Percentiles rank a stretch among this genome's conserved stretches.
Conservation (phyloP, 2,113 vertebrate genomes). For the Accipiter cooperii region DNA sequence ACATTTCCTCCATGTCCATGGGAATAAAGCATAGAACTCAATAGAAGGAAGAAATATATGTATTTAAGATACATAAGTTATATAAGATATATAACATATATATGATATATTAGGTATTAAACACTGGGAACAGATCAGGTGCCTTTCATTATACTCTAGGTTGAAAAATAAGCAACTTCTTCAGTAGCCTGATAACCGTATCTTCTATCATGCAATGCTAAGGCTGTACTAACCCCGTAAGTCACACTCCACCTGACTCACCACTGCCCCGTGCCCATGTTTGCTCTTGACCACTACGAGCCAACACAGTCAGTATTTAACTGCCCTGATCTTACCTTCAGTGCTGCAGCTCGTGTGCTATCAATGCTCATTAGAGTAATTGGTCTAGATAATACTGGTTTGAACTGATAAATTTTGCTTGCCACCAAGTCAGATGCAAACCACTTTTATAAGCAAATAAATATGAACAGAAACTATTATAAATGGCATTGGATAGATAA, state of each 20-base stretch:
- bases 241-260: background rate
- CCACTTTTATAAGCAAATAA: background rate
- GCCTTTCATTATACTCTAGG: background rate
- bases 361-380: background rate
- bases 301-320: background rate
- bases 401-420: background rate
- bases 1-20: background rate
- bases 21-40: background rate
- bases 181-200: too few species aligned
- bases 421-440: background rate
- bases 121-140: background rate
- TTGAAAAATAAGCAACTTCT: background rate
- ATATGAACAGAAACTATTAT: background rate
- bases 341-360: background rate
- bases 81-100: background rate
- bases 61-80: background rate
- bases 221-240: background rate
- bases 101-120: background rate
- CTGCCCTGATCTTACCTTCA: background rate
- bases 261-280: background rate
- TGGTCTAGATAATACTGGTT: background rate
- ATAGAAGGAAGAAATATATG: background rate
- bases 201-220: background rate
- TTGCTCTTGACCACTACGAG: background rate
- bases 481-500: background rate